Evolutionary conservation across 2,888 invertebrate genomes (phyloP), one percentile per base, ranked within the genome.

Genomic region (Odontothrips loti): DNA sequence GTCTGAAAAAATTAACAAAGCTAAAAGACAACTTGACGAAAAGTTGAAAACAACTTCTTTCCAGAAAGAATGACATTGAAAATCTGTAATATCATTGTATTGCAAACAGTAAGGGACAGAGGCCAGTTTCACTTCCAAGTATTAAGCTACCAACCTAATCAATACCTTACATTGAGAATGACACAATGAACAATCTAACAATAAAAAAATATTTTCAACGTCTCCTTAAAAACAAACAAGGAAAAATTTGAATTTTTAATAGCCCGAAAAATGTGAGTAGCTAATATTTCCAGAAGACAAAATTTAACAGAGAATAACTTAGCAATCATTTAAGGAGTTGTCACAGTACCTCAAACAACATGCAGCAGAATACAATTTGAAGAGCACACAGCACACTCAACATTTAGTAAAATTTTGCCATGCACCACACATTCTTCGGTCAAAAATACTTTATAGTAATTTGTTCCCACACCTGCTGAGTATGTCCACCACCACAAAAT

Each of bases 401-500:
- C 23, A 75, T 75, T 1, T 1, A 75, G 23, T 75, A 75, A 23
- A 27, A 6, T 75, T 27, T 27, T 8, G 23, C 68, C 68, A 75
- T 75, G 68, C 68, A 75, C 11, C 68, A 75, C 20, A 68, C 68
- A 27, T 27, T 23, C 27, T 10, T 75, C 10, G 23, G 23, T 27
- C 58, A 17, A 58, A 43, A 43, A 43, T 58, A 58, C 68, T 10
- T 9, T 75, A 27, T 8, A 27, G 68, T 75, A 75, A 27, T 10
- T 75, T 75, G 68, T 75, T 75, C 68, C 68, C 68, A 75, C 68
- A 27, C 68, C 68, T 75, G 68, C 27, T 75, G 68, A 75, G 68
- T 75, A 75, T 27, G 23, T 27, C 68, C 68, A 75, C 68, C 68
- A 75, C 68, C 68, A 27, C 27, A 23, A 75, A 75, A 75, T 27